Percentiles rank a stretch among this genome's conserved stretches.
These are phyloP conservation scores for Myripristis murdjan DNA, from an alignment of 2,797 vertebrate genomes.

Conservation along the genomic window DNA sequence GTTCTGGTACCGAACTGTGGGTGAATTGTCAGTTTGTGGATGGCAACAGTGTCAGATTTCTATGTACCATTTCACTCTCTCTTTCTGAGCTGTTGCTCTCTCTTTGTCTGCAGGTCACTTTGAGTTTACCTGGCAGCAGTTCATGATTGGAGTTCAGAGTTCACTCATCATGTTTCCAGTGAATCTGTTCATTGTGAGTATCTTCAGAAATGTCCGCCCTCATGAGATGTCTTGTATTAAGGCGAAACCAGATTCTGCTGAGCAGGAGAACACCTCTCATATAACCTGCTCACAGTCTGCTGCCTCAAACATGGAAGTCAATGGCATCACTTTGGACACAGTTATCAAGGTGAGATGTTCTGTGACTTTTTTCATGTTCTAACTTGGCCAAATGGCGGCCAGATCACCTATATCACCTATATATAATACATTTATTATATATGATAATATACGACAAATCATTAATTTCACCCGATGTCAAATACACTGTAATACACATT, in stretches of 20 bases:
- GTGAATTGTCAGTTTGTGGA: neutral
- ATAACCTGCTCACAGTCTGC: constrained; percentile 55
- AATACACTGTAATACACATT: neutral
- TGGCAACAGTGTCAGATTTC: neutral
- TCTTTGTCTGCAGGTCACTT: constrained; percentile 85
- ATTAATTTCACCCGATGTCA: too few relatives aligned
- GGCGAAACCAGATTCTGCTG: constrained; percentile 60
- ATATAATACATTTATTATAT: too few relatives aligned
- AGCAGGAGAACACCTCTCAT: constrained; percentile 56
- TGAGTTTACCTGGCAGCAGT: constrained; percentile 94
- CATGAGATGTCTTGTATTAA: constrained; percentile 61
- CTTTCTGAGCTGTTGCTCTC: neutral
- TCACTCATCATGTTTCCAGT: constrained; percentile 96
- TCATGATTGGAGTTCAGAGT: constrained; percentile 94
- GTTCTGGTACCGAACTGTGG: too few relatives aligned
- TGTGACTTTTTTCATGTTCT: too few relatives aligned
- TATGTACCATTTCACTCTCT: neutral
- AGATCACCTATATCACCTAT: too few relatives aligned
- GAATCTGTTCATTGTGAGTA: constrained; percentile 93
- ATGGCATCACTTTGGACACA: constrained; percentile 83
- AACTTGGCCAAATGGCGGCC: too few relatives aligned
- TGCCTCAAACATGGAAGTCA: constrained; percentile 47
- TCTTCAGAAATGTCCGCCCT: constrained; percentile 89
- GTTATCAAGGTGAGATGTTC: constrained; percentile 83
- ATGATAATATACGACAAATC: too few relatives aligned